Percentiles rank a stretch among this genome's conserved stretches.
Evolutionary conservation across 1,140 invertebrate genomes (phyloP).

Genomic region (Papilio machaon): DNA sequence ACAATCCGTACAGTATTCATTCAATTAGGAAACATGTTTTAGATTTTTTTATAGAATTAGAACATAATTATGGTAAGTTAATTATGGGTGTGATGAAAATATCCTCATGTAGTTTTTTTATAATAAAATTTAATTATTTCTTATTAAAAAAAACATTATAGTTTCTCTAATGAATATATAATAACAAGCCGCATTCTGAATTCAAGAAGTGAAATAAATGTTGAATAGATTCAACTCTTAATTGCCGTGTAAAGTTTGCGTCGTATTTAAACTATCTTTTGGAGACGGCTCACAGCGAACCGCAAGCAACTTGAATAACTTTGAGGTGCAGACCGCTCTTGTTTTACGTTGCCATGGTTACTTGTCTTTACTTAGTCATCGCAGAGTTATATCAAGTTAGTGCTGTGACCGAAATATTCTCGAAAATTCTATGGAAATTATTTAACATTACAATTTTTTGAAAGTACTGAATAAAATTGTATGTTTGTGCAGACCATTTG

Average conservation of each 20-base stretch:
- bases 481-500: too few species aligned
- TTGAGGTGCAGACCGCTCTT: constrained; percentile 29
- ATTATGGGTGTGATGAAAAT: not conserved
- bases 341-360: constrained; percentile 23
- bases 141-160: not conserved
- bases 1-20: constrained; percentile 5
- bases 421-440: not conserved
- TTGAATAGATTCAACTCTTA: constrained; percentile 7
- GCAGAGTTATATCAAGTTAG: not conserved
- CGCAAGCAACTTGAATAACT: constrained; percentile 40
- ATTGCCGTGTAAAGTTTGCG: constrained; percentile 39
- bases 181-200: not conserved
- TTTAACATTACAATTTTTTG: too few species aligned
- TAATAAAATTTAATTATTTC: too few species aligned
- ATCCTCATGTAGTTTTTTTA: too few species aligned
- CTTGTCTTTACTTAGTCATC: not conserved
- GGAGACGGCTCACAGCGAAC: constrained; percentile 26
- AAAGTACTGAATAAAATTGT: too few species aligned
- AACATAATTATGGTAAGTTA: not conserved
- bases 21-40: not conserved
- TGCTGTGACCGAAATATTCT: not conserved
- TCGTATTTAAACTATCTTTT: constrained; percentile 40
- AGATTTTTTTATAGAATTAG: not conserved
- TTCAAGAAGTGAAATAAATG: constrained; percentile 6
- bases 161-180: not conserved